Conservation (phyloP, 2,113 vertebrate species). For the Australoheros scitulus region DNA sequence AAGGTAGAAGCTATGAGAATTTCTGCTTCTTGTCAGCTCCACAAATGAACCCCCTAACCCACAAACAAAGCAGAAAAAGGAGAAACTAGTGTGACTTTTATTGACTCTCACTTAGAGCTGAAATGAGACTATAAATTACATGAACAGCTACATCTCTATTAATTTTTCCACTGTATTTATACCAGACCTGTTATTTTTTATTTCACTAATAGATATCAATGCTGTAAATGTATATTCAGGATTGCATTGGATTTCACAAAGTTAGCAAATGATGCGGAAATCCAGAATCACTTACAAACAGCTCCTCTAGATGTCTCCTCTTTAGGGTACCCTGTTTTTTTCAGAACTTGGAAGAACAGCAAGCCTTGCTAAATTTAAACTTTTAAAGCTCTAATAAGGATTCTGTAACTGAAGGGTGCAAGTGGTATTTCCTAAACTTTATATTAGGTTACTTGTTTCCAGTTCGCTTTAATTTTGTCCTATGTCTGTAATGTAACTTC, state of each 20-base stretch:
- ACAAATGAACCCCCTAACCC: too few species aligned
- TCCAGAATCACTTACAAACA: not conserved
- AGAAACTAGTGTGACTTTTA: not conserved
- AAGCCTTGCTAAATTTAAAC: not conserved
- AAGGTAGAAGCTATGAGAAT: too few species aligned
- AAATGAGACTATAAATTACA: not conserved
- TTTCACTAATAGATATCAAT: not conserved
- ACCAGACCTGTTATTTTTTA: not conserved
- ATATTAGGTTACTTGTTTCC: not conserved
- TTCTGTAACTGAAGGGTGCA: not conserved
- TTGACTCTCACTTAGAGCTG: not conserved
- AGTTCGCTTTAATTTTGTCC: not conserved
- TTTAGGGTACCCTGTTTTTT: fast-evolving
- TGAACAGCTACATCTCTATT: not conserved
- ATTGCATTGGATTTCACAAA: not conserved
- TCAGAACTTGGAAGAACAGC: not conserved
- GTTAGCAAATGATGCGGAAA: too few species aligned
- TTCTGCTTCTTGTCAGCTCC: not conserved
- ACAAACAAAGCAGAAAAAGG: not conserved
- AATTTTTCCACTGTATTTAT: not conserved
- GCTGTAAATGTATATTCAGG: not conserved
- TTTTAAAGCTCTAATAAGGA: not conserved
- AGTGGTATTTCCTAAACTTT: not conserved
- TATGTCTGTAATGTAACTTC: not conserved
- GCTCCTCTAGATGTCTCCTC: not conserved